Base-by-base conservation (phyloP, 2,888 invertebrate species). In the Leucophora obtusa region DNA sequence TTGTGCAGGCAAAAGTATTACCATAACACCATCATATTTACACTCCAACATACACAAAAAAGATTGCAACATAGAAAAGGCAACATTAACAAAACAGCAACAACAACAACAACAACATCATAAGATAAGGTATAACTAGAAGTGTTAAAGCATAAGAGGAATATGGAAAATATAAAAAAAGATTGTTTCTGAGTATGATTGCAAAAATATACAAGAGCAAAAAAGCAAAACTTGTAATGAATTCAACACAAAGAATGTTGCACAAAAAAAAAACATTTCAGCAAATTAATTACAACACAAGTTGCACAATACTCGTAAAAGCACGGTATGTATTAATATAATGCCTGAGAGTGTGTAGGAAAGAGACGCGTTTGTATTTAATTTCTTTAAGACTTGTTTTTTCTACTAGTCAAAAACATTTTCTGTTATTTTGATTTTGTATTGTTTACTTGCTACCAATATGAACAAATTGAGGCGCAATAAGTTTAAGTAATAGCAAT, bases 221-320 rank as follows among this genome's bases (percentile, higher is more conserved):
- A 68, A 71, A 75, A 79, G 54, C 71, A 60, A 79, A 79, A 74
- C 33, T 65, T 65, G 65, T 51, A 56, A 69, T 75, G 69, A 56
- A 75, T 75, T 75, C 68, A 47, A 24, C n/a, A 69, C 17, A 76
- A 53, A 58, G 63, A 63, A 38, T 65, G 70, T 43, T 38, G 62
- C 35, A 74, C 66, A 28, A 28, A 28, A 28, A 7, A 28, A 28
- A 28, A 70, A 60, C 50, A 33, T 58, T 75, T 79, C 43, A 62
- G 62, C 8, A 79, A 75, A 75, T 71, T 79, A 79, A 79, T 75
- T 75, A 65, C 54, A 60, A 66, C 38, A 56, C 51, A 76, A 76
- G 58, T 43, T 33, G 18, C 17, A 47, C 9, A 69, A 53, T 51
- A n/a, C n/a, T n/a, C n/a, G n/a, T n/a, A 51, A 58, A 51, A 15